A percentile compares a stretch with the other conserved stretches of the same genome.
Conservation (phyloP, 2,797 vertebrate genomes). For the Chiroxiphia lanceolata region DNA sequence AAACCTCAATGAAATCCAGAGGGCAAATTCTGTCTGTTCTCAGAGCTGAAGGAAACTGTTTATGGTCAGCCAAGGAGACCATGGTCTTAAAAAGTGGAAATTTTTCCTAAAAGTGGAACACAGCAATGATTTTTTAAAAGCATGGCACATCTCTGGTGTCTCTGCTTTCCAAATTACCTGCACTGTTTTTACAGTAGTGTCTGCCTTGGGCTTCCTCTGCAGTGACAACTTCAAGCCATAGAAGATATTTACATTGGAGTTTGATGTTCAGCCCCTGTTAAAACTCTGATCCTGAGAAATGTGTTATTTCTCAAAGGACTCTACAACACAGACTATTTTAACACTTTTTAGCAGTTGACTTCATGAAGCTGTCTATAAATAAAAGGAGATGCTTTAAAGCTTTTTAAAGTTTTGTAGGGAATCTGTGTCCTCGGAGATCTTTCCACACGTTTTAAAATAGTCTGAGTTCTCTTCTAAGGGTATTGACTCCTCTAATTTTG, state of each 20-base stretch:
- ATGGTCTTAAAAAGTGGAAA: background rate
- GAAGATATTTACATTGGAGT: background rate
- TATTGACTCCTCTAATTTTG: slow-evolving; percentile 19
- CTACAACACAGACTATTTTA: background rate
- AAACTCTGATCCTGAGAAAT: background rate
- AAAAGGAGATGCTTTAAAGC: background rate
- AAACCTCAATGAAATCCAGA: background rate
- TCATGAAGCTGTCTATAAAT: background rate
- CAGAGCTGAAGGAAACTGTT: background rate
- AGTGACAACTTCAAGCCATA: background rate
- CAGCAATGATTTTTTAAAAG: background rate
- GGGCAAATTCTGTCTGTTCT: background rate
- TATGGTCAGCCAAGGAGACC: background rate
- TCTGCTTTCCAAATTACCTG: background rate
- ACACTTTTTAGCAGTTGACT: background rate
- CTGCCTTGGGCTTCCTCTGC: background rate
- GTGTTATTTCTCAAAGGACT: background rate
- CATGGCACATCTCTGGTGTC: rapidly evolving
- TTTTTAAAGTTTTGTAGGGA: background rate
- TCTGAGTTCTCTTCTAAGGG: background rate
- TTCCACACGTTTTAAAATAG: background rate
- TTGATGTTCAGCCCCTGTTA: background rate
- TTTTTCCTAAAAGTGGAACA: too few species aligned
- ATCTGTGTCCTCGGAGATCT: background rate
- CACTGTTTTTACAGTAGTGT: background rate